Evolutionary conservation across 2,888 invertebrate genomes (phyloP), one percentile per base, ranked within the genome.

Genomic region (Andrena trimmerana): DNA sequence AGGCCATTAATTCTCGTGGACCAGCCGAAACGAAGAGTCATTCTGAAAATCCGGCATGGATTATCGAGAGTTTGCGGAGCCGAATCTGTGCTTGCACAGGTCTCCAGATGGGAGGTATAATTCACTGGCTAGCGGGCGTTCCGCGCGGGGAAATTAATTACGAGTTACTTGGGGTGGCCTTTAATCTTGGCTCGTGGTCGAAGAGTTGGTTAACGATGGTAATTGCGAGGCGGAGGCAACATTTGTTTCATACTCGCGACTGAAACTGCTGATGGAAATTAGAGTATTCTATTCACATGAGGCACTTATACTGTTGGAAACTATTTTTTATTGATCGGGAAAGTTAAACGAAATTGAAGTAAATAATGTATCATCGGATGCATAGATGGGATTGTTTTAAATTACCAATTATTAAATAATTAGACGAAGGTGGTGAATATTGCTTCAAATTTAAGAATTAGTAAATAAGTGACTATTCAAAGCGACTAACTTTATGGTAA

Each of bases 1-100:
- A 71, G 68, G 79, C 36, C 85, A 88, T 90, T 90, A 87, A 87
- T 88, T 88, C 84, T 76, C 75, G 59, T 60, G 70, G 42, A 69
- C 66, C 84, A 72, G 79, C 83, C 84, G 79, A 78, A 80, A 82
- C 70, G 52, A 68, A 77, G 29, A 70, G 66, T 52, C 50, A 33
- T 60, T 63, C 48, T 20, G 52, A 63, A 63, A 52, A 52, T 31
- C 6, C 50, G 6, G n/a, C 31, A 13, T 16, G 76, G 6, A 54
- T 42, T 52, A 52, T 52, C 33, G 33, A 59, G 31, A 54, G 13
- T 48, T 60, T 31, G 59, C 59, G n/a, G 16, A 29, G 29, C 13
- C 29, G 20, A 36, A 70, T 69, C 63, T 62, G 20, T 76, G 63
- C 66, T 77, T 71, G 70, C 65, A 33, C 54, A 48, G 63, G 57